Conservation (phyloP, 2,113 vertebrate species). For the Chaenocephalus aceratus region DNA sequence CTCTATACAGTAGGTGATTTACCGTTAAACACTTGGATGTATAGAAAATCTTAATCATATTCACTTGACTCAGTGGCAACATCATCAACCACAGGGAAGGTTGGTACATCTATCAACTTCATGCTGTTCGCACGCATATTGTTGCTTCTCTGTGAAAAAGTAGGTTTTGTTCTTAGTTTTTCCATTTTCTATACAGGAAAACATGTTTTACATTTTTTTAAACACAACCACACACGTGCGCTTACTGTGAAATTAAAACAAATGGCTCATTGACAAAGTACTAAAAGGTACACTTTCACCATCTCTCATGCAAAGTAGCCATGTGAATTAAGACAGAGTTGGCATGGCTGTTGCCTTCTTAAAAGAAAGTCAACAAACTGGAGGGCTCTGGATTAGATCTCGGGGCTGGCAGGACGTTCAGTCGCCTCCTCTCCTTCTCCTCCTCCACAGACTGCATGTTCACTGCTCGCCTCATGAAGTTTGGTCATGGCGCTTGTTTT, state of each 20-base stretch:
- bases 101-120: neutral
- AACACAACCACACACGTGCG: constrained; percentile 4
- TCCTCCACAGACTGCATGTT: constrained; percentile 53
- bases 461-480: constrained; percentile 62
- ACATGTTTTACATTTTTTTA: neutral
- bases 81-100: neutral
- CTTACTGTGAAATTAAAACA: constrained; percentile 46
- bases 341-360: constrained; percentile 62
- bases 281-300: constrained; percentile 49
- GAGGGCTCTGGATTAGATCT: constrained; percentile 70
- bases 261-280: constrained; percentile 55
- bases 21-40: neutral
- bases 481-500: constrained; percentile 67
- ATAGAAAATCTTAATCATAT: neutral
- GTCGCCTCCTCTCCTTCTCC: constrained; percentile 40
- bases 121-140: neutral
- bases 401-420: constrained; percentile 49
- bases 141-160: neutral
- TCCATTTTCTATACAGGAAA: constrained; percentile 8
- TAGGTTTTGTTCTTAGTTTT: neutral
- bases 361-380: constrained; percentile 75
- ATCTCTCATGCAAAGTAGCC: constrained; percentile 76
- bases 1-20: neutral
- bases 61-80: neutral
- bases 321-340: constrained; percentile 63